A percentile compares a stretch with the other conserved stretches of the same genome.
These are phyloP conservation scores for Chitala chitala DNA, from an alignment of 2,113 vertebrate genomes.

Conservation along the genomic window DNA sequence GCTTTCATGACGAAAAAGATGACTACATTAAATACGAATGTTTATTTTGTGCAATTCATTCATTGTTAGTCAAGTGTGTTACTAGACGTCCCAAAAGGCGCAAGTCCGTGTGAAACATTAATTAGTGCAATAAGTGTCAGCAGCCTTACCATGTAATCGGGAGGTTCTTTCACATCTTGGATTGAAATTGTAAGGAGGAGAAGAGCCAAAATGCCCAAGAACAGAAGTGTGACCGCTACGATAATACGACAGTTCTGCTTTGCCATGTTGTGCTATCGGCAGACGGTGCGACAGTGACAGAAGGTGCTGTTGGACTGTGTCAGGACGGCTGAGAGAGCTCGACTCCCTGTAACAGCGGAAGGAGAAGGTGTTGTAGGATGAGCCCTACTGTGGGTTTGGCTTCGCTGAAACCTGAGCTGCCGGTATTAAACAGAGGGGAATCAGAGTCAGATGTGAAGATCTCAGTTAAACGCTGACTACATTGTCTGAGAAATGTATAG, in stretches of 20 bases:
- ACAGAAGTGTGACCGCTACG: constrained; percentile 57
- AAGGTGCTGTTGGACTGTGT: neutral
- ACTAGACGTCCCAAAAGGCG: no score
- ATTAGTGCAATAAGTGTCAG: neutral
- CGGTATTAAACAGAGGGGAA: no score
- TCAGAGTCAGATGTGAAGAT: no score
- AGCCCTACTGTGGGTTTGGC: no score
- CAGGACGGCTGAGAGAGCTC: neutral
- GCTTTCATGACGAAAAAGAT: no score
- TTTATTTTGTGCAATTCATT: no score
- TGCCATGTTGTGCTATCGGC: constrained; percentile 2
- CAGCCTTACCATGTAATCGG: constrained; percentile 72
- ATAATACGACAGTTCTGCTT: constrained; percentile 32
- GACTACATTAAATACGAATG: no score
- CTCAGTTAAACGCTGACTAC: no score
- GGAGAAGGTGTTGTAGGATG: no score
- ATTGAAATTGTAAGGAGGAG: constrained; percentile 73
- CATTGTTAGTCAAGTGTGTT: no score
- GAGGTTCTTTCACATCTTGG: constrained; percentile 60
- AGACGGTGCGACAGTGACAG: neutral
- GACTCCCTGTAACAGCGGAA: neutral
- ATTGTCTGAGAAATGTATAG: no score
- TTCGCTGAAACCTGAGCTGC: no score
- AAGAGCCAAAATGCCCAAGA: constrained; percentile 64
- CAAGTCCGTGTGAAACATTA: neutral